Conservation (phyloP, 2,113 vertebrate species). For the Empidonax alnorum region DNA sequence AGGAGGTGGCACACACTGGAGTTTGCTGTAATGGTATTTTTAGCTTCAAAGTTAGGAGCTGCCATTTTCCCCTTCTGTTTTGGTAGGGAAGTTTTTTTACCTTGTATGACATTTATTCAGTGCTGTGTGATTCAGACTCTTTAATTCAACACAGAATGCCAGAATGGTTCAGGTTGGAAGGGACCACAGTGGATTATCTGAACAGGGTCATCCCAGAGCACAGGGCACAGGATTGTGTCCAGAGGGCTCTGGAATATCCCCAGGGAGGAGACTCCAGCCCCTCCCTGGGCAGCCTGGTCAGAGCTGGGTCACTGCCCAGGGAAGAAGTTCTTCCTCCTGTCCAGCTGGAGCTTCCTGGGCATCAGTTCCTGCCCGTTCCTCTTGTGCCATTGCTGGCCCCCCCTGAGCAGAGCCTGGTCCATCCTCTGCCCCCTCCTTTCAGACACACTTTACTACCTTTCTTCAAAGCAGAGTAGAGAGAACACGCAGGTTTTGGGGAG, state of each 20-base stretch:
- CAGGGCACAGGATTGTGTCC: not conserved
- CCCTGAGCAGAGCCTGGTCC: rapidly evolving
- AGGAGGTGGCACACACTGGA: not conserved
- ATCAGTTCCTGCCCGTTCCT: rapidly evolving
- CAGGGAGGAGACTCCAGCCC: not conserved
- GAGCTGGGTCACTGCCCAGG: not conserved
- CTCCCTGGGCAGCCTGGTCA: not conserved
- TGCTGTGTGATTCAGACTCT: not conserved
- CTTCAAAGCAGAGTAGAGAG: not conserved
- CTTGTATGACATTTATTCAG: not conserved
- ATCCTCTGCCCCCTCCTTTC: not conserved
- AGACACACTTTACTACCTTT: rapidly evolving
- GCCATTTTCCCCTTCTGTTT: not conserved
- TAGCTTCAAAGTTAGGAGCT: not conserved
- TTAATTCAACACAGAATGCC: not conserved
- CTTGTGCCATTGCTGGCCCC: not conserved
- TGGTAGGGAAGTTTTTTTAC: not conserved
- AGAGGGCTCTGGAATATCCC: not conserved
- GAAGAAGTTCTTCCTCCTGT: not conserved
- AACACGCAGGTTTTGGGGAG: not conserved
- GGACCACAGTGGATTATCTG: not conserved
- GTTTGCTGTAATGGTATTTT: not conserved
- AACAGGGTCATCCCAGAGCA: not conserved
- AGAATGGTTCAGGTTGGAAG: not conserved
- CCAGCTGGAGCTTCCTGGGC: not conserved